Evolutionary conservation across 2,113 vertebrate species (phyloP).

Genomic region (Ahaetulla prasina): DNA sequence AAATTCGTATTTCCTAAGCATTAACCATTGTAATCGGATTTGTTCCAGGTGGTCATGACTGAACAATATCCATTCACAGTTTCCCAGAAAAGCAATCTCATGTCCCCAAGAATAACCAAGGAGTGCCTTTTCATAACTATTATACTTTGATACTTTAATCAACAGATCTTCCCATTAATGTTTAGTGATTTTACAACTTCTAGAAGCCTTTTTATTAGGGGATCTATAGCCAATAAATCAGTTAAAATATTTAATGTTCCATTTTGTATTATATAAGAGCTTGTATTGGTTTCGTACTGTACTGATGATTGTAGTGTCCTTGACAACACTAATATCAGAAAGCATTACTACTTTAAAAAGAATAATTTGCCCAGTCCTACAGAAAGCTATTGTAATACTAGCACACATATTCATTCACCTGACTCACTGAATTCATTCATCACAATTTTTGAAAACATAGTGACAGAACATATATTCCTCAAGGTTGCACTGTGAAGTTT

Average conservation of each 20-base stretch:
- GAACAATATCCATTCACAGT: slow-evolving; percentile 6
- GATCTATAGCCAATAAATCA: slow-evolving; percentile 59
- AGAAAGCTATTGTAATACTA: neutral
- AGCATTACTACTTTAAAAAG: neutral
- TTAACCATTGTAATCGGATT: neutral
- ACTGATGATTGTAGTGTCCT: slow-evolving; percentile 41
- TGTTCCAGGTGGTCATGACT: neutral
- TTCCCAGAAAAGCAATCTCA: slow-evolving; percentile 19
- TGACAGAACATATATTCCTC: neutral
- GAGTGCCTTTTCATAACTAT: slow-evolving; percentile 46
- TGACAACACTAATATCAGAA: neutral
- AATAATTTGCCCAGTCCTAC: slow-evolving; percentile 18
- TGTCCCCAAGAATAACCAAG: slow-evolving; percentile 35
- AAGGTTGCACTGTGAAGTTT: neutral
- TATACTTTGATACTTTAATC: slow-evolving; percentile 54
- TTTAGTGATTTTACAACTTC: slow-evolving; percentile 60
- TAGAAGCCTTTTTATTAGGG: slow-evolving; percentile 62
- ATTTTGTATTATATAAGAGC: slow-evolving; percentile 52
- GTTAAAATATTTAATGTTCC: slow-evolving; percentile 52
- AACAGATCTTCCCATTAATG: slow-evolving; percentile 57
- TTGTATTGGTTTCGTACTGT: slow-evolving; percentile 50
- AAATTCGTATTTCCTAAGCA: neutral
- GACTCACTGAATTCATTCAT: neutral
- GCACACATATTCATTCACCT: neutral
- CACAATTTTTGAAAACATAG: neutral